Percentiles rank a stretch among this genome's conserved stretches.
Conservation (phyloP, 2,797 vertebrate genomes). For the Thamnophis elegans region DNA sequence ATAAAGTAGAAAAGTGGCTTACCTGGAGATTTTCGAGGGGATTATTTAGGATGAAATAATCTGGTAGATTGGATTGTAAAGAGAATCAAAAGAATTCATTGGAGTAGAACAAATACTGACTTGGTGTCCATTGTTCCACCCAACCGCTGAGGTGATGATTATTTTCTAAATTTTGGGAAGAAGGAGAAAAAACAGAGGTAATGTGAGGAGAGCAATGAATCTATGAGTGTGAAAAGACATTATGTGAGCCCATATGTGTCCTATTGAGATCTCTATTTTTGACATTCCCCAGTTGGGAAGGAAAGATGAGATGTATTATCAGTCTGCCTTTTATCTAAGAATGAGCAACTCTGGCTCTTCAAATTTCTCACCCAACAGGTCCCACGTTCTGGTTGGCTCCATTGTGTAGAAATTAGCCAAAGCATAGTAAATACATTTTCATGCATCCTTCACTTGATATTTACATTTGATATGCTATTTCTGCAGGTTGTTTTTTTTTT, state of each 20-base stretch:
- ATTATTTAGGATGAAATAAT: constrained; percentile 50
- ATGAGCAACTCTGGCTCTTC: background rate
- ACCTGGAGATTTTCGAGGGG: constrained; percentile 52
- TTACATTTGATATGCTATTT: background rate
- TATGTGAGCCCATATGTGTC: background rate
- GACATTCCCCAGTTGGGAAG: background rate
- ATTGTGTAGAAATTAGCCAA: background rate
- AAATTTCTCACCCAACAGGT: background rate
- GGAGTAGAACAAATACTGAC: constrained; percentile 22
- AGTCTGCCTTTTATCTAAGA: background rate
- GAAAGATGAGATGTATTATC: background rate
- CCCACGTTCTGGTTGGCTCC: background rate
- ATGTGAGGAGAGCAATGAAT: background rate
- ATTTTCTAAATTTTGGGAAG: background rate
- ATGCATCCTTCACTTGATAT: background rate
- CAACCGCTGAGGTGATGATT: background rate
- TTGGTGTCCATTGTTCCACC: background rate
- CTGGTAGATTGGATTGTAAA: constrained; percentile 24
- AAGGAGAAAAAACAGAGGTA: background rate
- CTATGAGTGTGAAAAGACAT: background rate
- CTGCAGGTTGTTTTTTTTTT: background rate
- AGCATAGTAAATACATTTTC: background rate
- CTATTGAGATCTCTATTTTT: background rate
- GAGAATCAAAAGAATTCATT: background rate
- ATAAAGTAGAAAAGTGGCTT: constrained; percentile 51